phyloP scores from a whole-genome alignment of 2,113 vertebrate genomes.

The Vidua chalybeata region DNA sequence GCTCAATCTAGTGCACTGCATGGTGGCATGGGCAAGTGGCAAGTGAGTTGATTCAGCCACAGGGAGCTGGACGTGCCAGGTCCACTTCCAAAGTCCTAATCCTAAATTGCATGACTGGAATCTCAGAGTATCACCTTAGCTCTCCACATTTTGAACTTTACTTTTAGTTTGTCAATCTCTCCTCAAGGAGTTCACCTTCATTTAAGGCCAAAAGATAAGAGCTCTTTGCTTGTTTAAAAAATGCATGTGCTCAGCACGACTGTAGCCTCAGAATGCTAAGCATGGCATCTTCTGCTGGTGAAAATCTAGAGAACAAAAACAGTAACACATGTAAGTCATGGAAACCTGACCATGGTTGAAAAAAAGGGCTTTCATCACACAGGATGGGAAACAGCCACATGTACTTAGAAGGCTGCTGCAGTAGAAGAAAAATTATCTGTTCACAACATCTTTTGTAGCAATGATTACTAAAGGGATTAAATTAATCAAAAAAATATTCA shows the following conservation, averaged over 20 bases:
- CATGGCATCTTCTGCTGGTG: not conserved
- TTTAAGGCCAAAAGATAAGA: not conserved
- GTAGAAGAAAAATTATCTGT: not conserved
- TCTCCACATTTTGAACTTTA: not conserved
- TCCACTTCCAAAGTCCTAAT: not conserved
- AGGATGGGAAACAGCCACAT: not conserved
- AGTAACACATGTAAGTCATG: accelerated
- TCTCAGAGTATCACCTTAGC: not conserved
- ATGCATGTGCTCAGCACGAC: not conserved
- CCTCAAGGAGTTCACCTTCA: not conserved
- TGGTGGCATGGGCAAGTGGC: not conserved
- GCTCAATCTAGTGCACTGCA: not conserved
- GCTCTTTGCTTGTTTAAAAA: not conserved
- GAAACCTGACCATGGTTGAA: not conserved
- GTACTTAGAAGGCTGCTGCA: not conserved
- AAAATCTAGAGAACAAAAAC: not conserved
- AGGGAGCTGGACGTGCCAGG: not conserved
- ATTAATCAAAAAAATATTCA: not conserved
- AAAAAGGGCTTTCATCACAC: not conserved
- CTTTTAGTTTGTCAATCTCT: not conserved
- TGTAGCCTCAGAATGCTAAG: not conserved
- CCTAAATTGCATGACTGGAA: not conserved
- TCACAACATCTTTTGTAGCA: not conserved
- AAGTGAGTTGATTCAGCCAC: not conserved
- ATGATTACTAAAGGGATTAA: not conserved